phyloP scores from a whole-genome alignment of 2,113 vertebrate species.

The Rhineura floridana region DNA sequence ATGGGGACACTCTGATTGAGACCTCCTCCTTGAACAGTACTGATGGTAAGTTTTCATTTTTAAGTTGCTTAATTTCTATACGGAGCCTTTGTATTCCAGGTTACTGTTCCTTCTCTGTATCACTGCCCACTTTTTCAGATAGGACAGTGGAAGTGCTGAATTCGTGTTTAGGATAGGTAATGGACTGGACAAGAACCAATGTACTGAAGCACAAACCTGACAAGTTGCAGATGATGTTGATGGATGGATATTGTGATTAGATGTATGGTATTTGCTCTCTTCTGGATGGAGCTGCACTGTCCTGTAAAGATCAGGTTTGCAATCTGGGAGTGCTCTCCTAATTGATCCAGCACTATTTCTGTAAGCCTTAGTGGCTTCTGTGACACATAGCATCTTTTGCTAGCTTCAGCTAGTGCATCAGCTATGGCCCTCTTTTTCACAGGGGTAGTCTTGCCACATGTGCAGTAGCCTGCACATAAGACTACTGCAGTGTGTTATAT shows the following conservation, averaged over 20 bases:
- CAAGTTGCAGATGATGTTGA: background rate
- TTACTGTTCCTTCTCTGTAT: background rate
- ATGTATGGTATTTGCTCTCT: background rate
- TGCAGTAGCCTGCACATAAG: background rate
- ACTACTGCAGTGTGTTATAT: background rate
- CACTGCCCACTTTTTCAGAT: background rate
- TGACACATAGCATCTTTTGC: too few species aligned
- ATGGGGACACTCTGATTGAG: slow-evolving; percentile 81
- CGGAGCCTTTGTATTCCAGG: background rate
- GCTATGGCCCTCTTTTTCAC: background rate
- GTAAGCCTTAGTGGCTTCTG: too few species aligned
- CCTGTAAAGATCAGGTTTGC: background rate
- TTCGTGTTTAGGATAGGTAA: background rate
- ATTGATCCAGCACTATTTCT: too few species aligned
- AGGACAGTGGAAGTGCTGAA: background rate
- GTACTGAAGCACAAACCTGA: background rate
- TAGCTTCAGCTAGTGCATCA: background rate
- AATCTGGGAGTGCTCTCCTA: too few species aligned
- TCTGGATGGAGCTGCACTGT: background rate
- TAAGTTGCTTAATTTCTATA: background rate
- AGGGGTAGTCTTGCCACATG: too few species aligned
- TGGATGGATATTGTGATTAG: background rate
- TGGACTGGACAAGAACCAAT: background rate
- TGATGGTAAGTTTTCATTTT: slow-evolving; percentile 80
- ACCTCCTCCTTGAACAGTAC: slow-evolving; percentile 85